Conservation (phyloP, 1,140 invertebrate species). For the Hylyphantes graminicola region DNA sequence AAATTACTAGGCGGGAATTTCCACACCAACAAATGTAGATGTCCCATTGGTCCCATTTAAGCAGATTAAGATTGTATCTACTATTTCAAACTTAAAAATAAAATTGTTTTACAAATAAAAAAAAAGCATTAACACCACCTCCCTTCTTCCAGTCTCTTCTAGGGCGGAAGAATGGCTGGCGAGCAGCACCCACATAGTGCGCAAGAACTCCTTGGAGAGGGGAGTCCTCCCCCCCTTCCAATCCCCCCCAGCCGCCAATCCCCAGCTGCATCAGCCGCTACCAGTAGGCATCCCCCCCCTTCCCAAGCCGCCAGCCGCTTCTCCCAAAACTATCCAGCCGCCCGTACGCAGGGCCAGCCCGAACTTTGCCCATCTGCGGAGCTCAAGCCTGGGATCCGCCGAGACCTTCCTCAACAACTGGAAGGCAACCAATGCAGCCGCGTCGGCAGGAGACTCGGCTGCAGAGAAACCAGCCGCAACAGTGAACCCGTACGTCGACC, state of each 20-base stretch:
- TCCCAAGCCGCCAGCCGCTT: conserved; percentile 34
- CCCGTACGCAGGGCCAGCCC: conserved; percentile 67
- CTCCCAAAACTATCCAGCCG: conserved; percentile 55
- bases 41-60: too few species aligned
- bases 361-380: conserved; percentile 72
- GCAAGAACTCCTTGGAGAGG: conserved; percentile 32
- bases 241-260: conserved; percentile 1
- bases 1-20: too few species aligned
- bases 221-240: conserved; percentile 5
- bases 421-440: conserved; percentile 60
- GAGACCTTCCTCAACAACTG: conserved; percentile 60
- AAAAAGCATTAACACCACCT: neutral
- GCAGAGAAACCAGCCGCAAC: conserved; percentile 52
- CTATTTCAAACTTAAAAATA: neutral
- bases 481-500: conserved; percentile 71
- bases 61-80: too few species aligned
- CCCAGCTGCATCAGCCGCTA: neutral
- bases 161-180: conserved; percentile 58
- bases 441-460: conserved; percentile 60
- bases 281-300: conserved; percentile 39
- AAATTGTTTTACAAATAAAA: neutral
- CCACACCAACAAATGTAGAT: too few species aligned
- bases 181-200: conserved; percentile 49
- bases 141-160: conserved; percentile 38
- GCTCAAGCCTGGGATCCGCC: conserved; percentile 73